Evolutionary conservation across 2,113 vertebrate species (phyloP).

Genomic region (Oreotrochilus melanogaster): DNA sequence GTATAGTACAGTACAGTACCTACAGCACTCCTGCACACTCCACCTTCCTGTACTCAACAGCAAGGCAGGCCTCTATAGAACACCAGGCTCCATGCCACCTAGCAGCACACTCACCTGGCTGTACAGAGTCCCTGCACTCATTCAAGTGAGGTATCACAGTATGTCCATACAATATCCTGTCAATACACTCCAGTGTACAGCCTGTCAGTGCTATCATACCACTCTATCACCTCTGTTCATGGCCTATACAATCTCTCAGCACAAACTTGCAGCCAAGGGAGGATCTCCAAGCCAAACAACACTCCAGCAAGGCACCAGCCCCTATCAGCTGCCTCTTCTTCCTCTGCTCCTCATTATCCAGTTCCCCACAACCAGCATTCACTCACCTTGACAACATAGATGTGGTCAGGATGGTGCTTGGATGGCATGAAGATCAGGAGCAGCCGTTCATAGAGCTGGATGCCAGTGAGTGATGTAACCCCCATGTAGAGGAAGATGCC

Average conservation of each 20-base stretch:
- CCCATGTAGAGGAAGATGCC: constrained; percentile 99
- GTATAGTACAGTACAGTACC: not conserved
- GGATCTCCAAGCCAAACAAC: not conserved
- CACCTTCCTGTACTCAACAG: not conserved
- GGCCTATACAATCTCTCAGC: not conserved
- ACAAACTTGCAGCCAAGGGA: not conserved
- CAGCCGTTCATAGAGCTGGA: constrained; percentile 95
- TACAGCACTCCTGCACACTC: not conserved
- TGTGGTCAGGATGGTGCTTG: constrained; percentile 96
- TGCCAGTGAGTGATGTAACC: constrained; percentile 94
- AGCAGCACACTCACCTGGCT: not conserved
- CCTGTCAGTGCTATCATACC: not conserved
- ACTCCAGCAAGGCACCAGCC: not conserved
- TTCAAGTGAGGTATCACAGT: not conserved
- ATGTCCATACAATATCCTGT: not conserved
- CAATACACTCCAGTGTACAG: not conserved
- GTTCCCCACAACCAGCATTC: not conserved
- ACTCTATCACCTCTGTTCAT: not conserved
- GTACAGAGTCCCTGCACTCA: not conserved
- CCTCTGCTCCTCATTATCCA: not conserved
- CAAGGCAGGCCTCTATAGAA: not conserved
- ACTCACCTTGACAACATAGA: constrained; percentile 94
- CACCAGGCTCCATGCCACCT: not conserved
- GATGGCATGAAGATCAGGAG: constrained; percentile 95
- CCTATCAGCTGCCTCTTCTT: not conserved